Evolutionary conservation across 2,113 vertebrate species (phyloP).

Genomic region (Pseudois nayaur): DNA sequence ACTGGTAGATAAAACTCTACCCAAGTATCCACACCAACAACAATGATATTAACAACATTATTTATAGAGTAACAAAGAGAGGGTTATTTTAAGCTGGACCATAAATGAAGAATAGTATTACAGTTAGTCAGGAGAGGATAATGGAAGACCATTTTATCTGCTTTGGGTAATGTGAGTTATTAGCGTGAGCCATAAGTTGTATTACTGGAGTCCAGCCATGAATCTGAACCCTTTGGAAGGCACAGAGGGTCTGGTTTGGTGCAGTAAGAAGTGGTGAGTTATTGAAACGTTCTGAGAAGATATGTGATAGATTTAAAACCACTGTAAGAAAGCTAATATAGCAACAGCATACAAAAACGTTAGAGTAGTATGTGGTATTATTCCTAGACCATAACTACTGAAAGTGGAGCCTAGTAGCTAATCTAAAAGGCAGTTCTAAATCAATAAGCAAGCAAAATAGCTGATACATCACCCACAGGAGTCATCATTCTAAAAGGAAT

Average conservation of each 20-base stretch:
- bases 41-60: background rate
- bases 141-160: background rate
- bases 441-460: background rate
- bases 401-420: rapidly evolving
- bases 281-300: background rate
- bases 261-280: background rate
- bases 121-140: background rate
- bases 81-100: background rate
- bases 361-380: background rate
- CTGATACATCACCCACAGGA: rapidly evolving
- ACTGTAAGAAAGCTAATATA: background rate
- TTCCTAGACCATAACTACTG: background rate
- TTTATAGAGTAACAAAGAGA: background rate
- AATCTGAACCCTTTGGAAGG: background rate
- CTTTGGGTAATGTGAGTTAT: background rate
- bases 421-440: background rate
- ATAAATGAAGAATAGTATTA: background rate
- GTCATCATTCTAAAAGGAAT: background rate
- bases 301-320: background rate
- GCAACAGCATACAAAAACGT: background rate
- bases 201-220: background rate
- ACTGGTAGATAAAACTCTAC: background rate
- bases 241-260: background rate
- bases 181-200: background rate
- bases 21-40: background rate